Base-by-base conservation (phyloP, 2,113 vertebrate species). In the Triplophysa siluroides region DNA sequence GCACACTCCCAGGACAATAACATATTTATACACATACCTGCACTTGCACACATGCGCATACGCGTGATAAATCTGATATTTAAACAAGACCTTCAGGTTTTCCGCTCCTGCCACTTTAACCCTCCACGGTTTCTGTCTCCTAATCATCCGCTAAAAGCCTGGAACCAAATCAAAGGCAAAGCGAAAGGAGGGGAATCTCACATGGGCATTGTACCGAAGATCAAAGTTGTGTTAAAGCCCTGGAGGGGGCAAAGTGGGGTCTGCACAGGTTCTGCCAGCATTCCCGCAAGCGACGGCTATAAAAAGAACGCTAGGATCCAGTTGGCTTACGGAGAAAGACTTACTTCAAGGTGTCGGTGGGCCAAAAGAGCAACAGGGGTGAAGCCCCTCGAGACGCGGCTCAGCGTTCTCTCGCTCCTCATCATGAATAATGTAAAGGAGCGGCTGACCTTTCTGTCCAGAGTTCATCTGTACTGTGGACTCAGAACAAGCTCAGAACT, bases 61-160 rank as follows among this genome's bases (percentile, higher is more conserved):
- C 88, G 87, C 88, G 88, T 89, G 92, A 92, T 90, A 90, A 91
- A 88, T 83, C 81, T 78, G 88, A 88, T 89, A 89, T 91, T 91
- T 86, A 88, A 88, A 90, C 89, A 85, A 84, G 84, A 63, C 83
- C 88, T 90, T 87, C 88, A 58, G 2, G 16, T 21, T 54, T 76
- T 77, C 24, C 11, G 19, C 18, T 60, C 52, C 89, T 88, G 83
- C 84, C 88, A 86, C 83, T 85, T 87, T 78, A 89, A 78, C 88
- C 90, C 84, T 82, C 85, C 87, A 78, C 81, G 63, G 78, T 84
- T 88, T 84, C 83, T 87, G 80, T 90, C 83, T 86, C 86, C 85
- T 91, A 88, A 91, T 92, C 89, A 88, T 85, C 86, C 70, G 66
- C 87, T 88, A 89, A 88, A 85, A 92, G 87, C 88, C 83, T 88